Percentiles rank a stretch among this genome's conserved stretches.
These are phyloP conservation scores for Eupleurogrammus muticus DNA, from an alignment of 2,797 vertebrate genomes.

Conservation along the genomic window DNA sequence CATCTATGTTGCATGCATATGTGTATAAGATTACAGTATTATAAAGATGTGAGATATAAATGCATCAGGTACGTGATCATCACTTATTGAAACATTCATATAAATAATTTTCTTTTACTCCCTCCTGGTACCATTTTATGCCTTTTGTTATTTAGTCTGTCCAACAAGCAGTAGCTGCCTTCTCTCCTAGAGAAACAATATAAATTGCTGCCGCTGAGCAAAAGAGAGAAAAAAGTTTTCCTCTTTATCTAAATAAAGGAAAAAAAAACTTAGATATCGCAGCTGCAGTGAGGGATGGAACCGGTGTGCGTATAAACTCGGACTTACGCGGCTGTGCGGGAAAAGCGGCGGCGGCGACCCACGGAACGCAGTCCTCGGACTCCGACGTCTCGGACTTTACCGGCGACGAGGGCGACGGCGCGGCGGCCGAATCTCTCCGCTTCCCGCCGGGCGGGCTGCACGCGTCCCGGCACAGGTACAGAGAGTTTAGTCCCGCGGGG, in stretches of 20 bases:
- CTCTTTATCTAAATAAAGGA: not conserved
- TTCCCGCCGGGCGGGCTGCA: constrained; percentile 53
- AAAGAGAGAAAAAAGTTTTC: too few species aligned
- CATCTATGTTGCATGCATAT: not conserved
- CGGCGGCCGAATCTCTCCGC: constrained; percentile 25
- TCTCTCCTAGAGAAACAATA: too few species aligned
- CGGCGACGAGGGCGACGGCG: constrained; percentile 67
- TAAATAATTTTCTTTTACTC: too few species aligned
- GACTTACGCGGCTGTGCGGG: constrained; percentile 75
- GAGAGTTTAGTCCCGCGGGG: constrained; percentile 36
- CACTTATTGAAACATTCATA: too few species aligned
- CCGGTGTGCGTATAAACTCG: not conserved
- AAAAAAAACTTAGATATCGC: not conserved
- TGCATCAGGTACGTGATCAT: too few species aligned
- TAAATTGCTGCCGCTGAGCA: too few species aligned
- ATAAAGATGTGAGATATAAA: too few species aligned
- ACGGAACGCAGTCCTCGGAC: constrained; percentile 74
- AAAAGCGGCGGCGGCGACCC: constrained; percentile 64
- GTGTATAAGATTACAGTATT: too few species aligned
- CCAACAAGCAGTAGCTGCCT: too few species aligned
- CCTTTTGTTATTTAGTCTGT: too few species aligned
- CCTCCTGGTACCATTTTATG: too few species aligned
- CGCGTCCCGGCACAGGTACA: constrained; percentile 62
- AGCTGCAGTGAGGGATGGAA: too few species aligned
- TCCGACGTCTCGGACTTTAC: constrained; percentile 81